Evolutionary conservation across 2,113 vertebrate species (phyloP).

Genomic region (Oceanodroma tethys): DNA sequence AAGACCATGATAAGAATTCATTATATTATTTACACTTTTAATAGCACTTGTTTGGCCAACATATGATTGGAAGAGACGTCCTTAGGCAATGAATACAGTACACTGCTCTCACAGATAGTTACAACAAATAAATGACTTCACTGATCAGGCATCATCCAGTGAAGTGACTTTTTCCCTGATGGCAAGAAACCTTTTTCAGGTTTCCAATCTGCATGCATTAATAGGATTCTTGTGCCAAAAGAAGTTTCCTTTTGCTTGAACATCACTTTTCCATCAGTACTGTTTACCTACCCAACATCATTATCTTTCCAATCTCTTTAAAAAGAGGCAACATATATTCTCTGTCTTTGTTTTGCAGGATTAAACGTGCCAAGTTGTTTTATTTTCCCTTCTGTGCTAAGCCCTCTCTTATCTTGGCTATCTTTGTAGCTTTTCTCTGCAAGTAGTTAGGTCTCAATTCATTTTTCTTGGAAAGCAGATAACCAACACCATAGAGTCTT

Average conservation of each 20-base stretch:
- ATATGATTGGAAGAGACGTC: neutral
- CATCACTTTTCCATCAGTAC: neutral
- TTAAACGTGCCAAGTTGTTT: slow-evolving; percentile 15
- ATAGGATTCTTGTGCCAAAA: neutral
- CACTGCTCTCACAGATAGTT: neutral
- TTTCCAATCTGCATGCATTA: neutral
- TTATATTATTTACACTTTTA: neutral
- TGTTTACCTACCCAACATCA: neutral
- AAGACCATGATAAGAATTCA: neutral
- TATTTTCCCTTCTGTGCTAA: neutral
- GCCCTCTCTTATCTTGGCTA: neutral
- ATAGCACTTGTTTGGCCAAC: neutral
- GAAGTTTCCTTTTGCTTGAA: neutral
- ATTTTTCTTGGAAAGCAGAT: neutral
- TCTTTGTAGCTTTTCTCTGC: neutral
- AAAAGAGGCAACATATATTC: neutral
- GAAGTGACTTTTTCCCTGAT: neutral
- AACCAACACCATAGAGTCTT: neutral
- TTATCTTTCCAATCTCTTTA: neutral
- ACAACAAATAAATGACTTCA: neutral
- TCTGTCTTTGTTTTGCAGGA: neutral
- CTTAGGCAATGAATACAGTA: neutral
- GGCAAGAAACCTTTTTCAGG: neutral
- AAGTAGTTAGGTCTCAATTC: neutral
- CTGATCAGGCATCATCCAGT: neutral